Evolutionary conservation across 1,140 invertebrate species (phyloP).

Genomic region (Cydia pomonella): DNA sequence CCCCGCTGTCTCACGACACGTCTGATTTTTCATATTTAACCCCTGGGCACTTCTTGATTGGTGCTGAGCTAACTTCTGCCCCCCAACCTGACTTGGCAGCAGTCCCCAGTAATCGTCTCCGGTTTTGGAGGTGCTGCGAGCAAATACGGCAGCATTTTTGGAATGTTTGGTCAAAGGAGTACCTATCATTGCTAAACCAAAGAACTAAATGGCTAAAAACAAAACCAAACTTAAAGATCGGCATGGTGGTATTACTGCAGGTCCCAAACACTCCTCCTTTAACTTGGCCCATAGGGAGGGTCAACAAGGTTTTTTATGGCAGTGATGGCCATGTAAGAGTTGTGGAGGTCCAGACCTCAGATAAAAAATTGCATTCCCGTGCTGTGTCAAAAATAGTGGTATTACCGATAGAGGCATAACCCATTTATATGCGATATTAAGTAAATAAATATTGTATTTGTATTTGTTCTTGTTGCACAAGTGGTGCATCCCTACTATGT

Average conservation of each 20-base stretch:
- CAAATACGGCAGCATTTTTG: slow-evolving; percentile 40
- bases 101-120: slow-evolving; percentile 13
- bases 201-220: slow-evolving; percentile 34
- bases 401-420: slow-evolving; percentile 17
- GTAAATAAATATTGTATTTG: too few relatives aligned
- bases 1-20: slow-evolving; percentile 9
- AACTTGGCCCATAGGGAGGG: slow-evolving; percentile 12
- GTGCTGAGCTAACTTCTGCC: not conserved
- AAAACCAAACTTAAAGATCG: slow-evolving; percentile 20
- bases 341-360: slow-evolving; percentile 36
- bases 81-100: slow-evolving; percentile 1
- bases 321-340: slow-evolving; percentile 46
- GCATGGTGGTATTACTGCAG: not conserved
- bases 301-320: slow-evolving; percentile 46
- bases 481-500: too few relatives aligned
- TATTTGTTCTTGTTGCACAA: too few relatives aligned
- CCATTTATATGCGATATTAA: too few relatives aligned
- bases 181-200: slow-evolving; percentile 32
- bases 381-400: slow-evolving; percentile 41
- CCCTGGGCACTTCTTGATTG: slow-evolving; percentile 37
- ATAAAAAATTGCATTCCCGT: slow-evolving; percentile 35
- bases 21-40: slow-evolving; percentile 37
- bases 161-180: slow-evolving; percentile 38
- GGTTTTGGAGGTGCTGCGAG: slow-evolving; percentile 35
- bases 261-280: too few relatives aligned